Conservation (phyloP, 2,797 vertebrate genomes). For the Acanthiza pusilla region DNA sequence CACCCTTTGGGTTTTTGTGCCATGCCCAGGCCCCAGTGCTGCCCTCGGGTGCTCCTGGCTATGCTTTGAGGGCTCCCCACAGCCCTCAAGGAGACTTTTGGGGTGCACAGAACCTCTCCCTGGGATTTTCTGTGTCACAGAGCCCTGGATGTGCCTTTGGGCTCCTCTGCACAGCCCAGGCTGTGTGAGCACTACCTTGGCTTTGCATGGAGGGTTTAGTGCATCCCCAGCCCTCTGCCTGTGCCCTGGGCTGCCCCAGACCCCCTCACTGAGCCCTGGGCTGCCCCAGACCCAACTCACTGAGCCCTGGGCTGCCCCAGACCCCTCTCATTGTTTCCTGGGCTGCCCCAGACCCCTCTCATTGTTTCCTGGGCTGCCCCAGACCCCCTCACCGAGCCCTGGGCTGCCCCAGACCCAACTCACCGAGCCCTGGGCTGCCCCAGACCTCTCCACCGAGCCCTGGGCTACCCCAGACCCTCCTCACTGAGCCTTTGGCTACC, state of each 20-base stretch:
- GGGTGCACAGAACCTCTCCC: neutral
- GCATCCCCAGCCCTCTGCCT: neutral
- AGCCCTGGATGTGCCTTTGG: neutral
- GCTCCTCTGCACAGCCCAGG: neutral
- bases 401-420: neutral
- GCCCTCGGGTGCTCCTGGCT: neutral
- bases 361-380: too few species aligned
- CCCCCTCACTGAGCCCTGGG: neutral
- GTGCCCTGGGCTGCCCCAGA: neutral
- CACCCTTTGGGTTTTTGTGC: neutral
- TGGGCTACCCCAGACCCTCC: neutral
- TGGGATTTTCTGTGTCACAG: neutral
- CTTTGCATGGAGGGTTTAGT: neutral
- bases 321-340: too few species aligned
- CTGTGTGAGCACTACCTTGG: neutral
- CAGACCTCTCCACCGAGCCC: neutral
- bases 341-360: too few species aligned
- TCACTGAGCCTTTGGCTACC: neutral
- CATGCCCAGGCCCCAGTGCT: neutral
- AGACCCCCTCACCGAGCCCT: neutral
- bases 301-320: too few species aligned
- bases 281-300: neutral
- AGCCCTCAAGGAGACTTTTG: neutral
- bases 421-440: neutral
- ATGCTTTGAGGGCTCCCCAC: neutral